Conservation (phyloP, 2,888 invertebrate species). For the Spialia ferax region DNA sequence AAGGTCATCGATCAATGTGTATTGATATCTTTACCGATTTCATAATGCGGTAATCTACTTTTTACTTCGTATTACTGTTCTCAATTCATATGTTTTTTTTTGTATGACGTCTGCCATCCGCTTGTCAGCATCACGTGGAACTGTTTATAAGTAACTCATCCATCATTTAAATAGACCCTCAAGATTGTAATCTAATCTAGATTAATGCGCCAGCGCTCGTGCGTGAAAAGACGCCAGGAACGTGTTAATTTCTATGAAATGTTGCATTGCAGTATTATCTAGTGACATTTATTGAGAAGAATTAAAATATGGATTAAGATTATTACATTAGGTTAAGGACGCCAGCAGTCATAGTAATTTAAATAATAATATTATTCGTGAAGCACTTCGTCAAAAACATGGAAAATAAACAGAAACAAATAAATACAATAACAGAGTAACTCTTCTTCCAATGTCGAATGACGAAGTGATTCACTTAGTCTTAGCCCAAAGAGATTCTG, state of each 20-base stretch:
- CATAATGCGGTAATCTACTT: no score
- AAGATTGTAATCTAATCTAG: background rate
- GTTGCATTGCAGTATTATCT: conserved; percentile 12
- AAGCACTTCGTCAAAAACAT: background rate
- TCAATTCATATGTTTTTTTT: background rate
- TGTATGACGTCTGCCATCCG: background rate
- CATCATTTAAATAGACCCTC: conserved; percentile 10
- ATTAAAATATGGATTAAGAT: background rate
- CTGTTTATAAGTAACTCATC: conserved; percentile 17
- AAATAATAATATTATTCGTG: background rate
- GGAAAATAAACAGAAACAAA: no score
- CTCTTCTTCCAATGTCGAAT: no score
- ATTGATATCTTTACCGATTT: no score
- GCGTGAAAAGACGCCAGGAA: conserved; percentile 14
- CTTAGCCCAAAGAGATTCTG: no score
- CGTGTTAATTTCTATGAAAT: conserved; percentile 9
- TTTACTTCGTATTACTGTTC: no score
- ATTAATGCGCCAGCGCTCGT: background rate
- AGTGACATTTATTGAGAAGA: background rate
- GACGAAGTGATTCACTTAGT: no score
- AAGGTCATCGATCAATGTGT: no score
- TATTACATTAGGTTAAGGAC: background rate
- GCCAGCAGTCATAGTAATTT: background rate
- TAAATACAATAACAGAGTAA: no score
- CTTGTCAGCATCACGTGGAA: background rate